Evolutionary conservation across 2,888 invertebrate genomes (phyloP).

Genomic region (Agonopterix heracliana): DNA sequence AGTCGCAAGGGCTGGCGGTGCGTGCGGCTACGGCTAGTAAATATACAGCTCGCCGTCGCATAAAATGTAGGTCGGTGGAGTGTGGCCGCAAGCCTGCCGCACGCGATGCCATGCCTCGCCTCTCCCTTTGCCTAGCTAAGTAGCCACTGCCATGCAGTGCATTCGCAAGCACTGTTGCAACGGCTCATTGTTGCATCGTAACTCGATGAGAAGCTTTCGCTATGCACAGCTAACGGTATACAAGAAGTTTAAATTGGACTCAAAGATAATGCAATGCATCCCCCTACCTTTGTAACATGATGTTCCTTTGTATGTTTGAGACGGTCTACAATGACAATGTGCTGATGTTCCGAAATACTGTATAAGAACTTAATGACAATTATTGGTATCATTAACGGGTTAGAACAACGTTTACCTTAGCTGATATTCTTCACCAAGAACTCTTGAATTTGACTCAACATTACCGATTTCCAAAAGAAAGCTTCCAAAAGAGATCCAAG

Average conservation of each 20-base stretch:
- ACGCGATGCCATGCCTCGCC: constrained; percentile 53
- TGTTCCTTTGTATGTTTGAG: too few species aligned
- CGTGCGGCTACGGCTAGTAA: constrained; percentile 51
- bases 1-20: constrained; percentile 43
- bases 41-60: constrained; percentile 61
- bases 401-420: too few species aligned
- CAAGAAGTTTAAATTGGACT: not conserved
- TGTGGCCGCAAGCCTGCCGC: constrained; percentile 49
- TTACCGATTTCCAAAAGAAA: constrained; percentile 19
- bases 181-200: constrained; percentile 35
- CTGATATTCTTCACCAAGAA: too few species aligned
- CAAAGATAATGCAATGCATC: not conserved
- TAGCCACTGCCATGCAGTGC: constrained; percentile 25
- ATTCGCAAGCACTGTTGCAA: constrained; percentile 40
- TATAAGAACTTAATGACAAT: too few species aligned
- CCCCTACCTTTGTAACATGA: too few species aligned
- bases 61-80: constrained; percentile 74
- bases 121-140: constrained; percentile 35
- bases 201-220: constrained; percentile 11
- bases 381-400: too few species aligned
- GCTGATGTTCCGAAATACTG: too few species aligned
- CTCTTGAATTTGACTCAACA: too few species aligned
- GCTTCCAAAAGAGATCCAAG: constrained; percentile 4
- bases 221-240: constrained; percentile 22
- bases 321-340: too few species aligned